Evolutionary conservation across 2,888 invertebrate genomes (phyloP).

Genomic region (Empis stercorea): DNA sequence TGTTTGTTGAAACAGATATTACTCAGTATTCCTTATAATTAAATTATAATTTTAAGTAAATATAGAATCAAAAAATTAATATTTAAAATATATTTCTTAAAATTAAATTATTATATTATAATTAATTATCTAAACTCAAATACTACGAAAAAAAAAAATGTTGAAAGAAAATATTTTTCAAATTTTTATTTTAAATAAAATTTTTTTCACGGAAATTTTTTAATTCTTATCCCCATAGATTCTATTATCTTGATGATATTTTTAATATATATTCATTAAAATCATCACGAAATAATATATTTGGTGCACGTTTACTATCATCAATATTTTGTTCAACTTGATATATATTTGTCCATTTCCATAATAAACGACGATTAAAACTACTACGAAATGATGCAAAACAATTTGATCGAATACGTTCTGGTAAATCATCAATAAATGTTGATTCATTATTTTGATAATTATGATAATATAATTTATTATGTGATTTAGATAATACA

Average conservation of each 20-base stretch:
- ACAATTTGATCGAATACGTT: constrained; percentile 15
- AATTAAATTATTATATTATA: too few relatives aligned
- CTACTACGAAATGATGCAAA: constrained; percentile 30
- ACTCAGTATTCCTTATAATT: too few relatives aligned
- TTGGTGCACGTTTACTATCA: constrained; percentile 1
- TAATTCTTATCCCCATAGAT: neutral
- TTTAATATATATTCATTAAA: constrained; percentile 12
- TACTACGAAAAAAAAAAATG: too few relatives aligned
- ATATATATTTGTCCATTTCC: constrained; percentile 32
- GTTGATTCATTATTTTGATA: constrained; percentile 16
- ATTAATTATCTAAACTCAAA: too few relatives aligned
- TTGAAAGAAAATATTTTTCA: too few relatives aligned
- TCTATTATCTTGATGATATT: neutral
- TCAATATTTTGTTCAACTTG: constrained; percentile 27
- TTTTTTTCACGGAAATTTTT: too few relatives aligned
- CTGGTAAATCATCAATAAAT: constrained; percentile 18
- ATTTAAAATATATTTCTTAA: too few relatives aligned
- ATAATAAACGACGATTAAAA: constrained; percentile 24
- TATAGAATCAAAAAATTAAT: too few relatives aligned
- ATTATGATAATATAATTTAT: constrained; percentile 27
- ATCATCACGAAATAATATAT: constrained; percentile 16
- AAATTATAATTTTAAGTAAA: too few relatives aligned
- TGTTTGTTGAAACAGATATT: too few relatives aligned
- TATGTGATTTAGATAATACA: constrained; percentile 21
- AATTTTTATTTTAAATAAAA: too few relatives aligned